Evolutionary conservation across 2,113 vertebrate species (phyloP).

Genomic region (Onychorhynchus coronatus): DNA sequence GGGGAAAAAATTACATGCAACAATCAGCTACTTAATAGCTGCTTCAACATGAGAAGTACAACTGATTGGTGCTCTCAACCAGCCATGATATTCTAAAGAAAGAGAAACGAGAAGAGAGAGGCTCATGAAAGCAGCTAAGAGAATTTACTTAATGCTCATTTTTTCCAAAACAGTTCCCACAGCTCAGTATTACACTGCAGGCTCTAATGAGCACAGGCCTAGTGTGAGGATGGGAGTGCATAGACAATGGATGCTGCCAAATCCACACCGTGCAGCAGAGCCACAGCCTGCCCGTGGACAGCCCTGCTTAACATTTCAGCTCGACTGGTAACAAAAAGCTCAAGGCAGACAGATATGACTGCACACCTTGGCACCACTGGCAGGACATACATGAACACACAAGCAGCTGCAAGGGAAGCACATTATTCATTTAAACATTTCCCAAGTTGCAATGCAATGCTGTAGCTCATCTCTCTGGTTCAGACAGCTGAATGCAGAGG

Average conservation of each 20-base stretch:
- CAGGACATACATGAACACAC: not conserved
- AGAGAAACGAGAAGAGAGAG: constrained; percentile 23
- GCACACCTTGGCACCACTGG: not conserved
- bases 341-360: not conserved
- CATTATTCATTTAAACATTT: not conserved
- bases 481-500: not conserved
- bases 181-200: not conserved
- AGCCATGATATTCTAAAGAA: constrained; percentile 50
- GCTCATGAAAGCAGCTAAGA: constrained; percentile 31
- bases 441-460: not conserved
- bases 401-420: not conserved
- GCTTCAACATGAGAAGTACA: constrained; percentile 50
- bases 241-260: not conserved
- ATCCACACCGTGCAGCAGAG: not conserved
- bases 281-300: not conserved
- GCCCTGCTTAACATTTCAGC: not conserved
- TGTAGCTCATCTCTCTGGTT: not conserved
- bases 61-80: constrained; percentile 53
- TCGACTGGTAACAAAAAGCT: not conserved
- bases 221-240: not conserved
- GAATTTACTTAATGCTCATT: constrained; percentile 34
- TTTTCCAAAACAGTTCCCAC: not conserved
- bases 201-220: not conserved
- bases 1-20: constrained; percentile 25
- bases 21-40: constrained; percentile 59